Evolutionary conservation across 2,113 vertebrate genomes (phyloP).

Genomic region (Paramormyrops kingsleyae): DNA sequence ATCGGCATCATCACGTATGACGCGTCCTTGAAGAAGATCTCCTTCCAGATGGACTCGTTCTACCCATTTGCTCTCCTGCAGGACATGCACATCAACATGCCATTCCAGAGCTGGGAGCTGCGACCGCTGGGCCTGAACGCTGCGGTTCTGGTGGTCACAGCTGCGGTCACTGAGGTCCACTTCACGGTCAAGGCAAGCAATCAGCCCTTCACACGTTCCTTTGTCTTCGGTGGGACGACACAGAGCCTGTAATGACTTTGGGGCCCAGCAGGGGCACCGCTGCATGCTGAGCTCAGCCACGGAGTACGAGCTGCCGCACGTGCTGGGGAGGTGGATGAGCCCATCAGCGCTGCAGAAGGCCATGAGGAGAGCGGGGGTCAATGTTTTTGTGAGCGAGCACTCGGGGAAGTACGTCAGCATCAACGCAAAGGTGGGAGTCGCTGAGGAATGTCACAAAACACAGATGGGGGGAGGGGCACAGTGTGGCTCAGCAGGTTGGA

Average conservation of each 20-base stretch:
- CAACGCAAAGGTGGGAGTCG: conserved; percentile 61
- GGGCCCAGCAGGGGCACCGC: conserved; percentile 55
- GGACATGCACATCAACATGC: conserved; percentile 72
- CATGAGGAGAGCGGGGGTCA: conserved; percentile 70
- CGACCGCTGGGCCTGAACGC: conserved; percentile 55
- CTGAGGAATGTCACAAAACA: not conserved
- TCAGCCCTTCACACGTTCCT: not conserved
- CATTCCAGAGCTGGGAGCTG: conserved; percentile 77
- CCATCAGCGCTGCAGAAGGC: conserved; percentile 52
- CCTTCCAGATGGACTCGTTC: conserved; percentile 66
- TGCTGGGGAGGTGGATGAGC: conserved; percentile 72
- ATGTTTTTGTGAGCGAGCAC: conserved; percentile 73
- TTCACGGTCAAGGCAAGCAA: conserved; percentile 71
- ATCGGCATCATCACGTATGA: conserved; percentile 51
- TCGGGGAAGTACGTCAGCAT: conserved; percentile 62
- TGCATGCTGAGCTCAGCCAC: conserved; percentile 65
- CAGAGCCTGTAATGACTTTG: not conserved
- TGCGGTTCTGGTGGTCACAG: conserved; percentile 54
- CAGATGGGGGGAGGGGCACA: not conserved
- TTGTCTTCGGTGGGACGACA: not conserved
- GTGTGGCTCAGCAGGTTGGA: not conserved
- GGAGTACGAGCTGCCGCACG: conserved; percentile 37
- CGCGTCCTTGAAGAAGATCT: conserved; percentile 45
- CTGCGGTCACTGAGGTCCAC: conserved; percentile 59
- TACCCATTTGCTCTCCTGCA: conserved; percentile 69